Evolutionary conservation across 2,113 vertebrate genomes (phyloP), one percentile per base, ranked within the genome.

Genomic region (Spilogale gracilis): DNA sequence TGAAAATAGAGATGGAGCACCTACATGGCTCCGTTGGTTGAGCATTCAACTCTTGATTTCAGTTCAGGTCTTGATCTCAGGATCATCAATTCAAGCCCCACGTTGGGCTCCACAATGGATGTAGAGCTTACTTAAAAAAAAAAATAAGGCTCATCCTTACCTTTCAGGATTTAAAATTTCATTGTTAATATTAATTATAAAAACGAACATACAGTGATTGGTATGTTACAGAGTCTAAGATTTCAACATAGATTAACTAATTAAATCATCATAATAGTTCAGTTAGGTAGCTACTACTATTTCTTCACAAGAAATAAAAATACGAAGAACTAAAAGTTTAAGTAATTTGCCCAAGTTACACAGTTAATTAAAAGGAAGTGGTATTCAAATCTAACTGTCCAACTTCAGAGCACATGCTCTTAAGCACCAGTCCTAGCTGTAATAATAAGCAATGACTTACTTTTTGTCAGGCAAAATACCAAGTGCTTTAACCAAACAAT

Each of bases 401-500:
- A 54, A 84, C 43, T 73, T 52, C 45, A 60, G 25, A 61, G 54
- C 9, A n/a, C 60, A 76, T 9, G 56, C 87, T 91, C 69, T 56
- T 65, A 56, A 43, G n/a, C 25, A 83, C 67, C 52, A 74, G 20
- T 63, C 27, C 0, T 76, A 12, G 13, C 56, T 84, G 54, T 45
- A 83, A 65, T 54, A 90, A 61, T 43, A 89, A 89, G 54, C 50
- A 94, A 71, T 9, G 17, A 94, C 23, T 82, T 94, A 58, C 32
- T 63, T 86, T 58, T 69, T 63, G 32, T 12, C 54, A 89, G 23
- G 85, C 54, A 54, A 94, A 89, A 89, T 73, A 23, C 23, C 43
- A 63, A 89, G 54, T 89, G 54, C 12, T 94, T 89, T 81, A 89
- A 61, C 45, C 45, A 82, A 80, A 94, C 48, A 61, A 84, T 74